phyloP scores from a whole-genome alignment of 2,797 vertebrate species.

The Tinamus major region DNA sequence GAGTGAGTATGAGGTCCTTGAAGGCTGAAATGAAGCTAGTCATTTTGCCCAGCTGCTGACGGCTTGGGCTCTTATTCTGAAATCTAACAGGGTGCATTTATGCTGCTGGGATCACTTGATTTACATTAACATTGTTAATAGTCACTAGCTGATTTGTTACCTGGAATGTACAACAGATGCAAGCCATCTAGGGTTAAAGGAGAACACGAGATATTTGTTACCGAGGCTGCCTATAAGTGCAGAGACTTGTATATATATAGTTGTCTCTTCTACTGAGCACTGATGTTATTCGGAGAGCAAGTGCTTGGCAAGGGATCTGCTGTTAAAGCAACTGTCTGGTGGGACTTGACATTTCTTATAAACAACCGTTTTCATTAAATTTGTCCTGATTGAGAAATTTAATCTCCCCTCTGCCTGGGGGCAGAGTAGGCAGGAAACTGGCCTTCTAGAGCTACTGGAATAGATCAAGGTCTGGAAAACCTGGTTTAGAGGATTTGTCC shows the following conservation, averaged over 20 bases:
- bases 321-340: constrained; percentile 13
- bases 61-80: not conserved
- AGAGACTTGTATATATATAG: not conserved
- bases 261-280: not conserved
- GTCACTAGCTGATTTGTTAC: not conserved
- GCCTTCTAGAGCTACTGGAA: not conserved
- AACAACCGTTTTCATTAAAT: not conserved
- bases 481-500: not conserved
- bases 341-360: not conserved
- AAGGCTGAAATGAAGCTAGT: not conserved
- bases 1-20: not conserved
- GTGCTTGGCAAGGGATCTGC: not conserved
- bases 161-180: not conserved
- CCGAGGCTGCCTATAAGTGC: not conserved
- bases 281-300: constrained; percentile 25
- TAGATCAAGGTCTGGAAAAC: not conserved
- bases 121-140: not conserved
- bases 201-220: constrained; percentile 1
- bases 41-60: not conserved
- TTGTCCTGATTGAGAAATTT: not conserved
- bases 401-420: not conserved
- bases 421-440: not conserved
- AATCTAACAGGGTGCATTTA: constrained; percentile 3
- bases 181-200: not conserved
- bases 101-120: constrained; percentile 12